Evolutionary conservation across 1,140 invertebrate genomes (phyloP), one percentile per base, ranked within the genome.

Genomic region (Bradysia coprophila): DNA sequence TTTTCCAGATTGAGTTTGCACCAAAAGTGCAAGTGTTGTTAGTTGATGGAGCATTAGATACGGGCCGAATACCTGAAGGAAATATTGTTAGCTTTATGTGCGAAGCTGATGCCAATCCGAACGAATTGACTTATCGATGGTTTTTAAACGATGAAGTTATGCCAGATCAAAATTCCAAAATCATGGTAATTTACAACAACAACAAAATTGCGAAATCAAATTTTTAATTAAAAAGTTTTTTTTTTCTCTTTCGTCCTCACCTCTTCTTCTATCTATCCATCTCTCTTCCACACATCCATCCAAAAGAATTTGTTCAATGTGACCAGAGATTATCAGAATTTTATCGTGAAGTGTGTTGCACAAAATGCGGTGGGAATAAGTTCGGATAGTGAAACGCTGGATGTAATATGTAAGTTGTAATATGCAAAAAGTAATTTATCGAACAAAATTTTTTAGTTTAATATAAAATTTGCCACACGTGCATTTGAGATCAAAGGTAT

Each of bases 291-390:
- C n/a, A n/a, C n/a, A n/a, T n/a, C n/a, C n/a, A n/a, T n/a, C 8
- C 19, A 37, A 16, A 37, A 37, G 16, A 8, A 20, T 15, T 16
- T 20, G 44, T 65, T 69, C 40, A 75, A 76, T 51, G 74, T 85
- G 23, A 73, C 75, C 9, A 65, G 78, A 38, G 69, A 76, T 32
- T 66, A 73, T 49, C 78, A 89, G 56, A 73, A 79, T 46, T 72
- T 77, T 18, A 78, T 76, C 45, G 75, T 88, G 47, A 78, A 78
- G 51, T 89, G 85, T 60, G 79, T 85, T 60, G 83, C 80, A 6
- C 69, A 74, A 51, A 89, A 89, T 58, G 65, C 68, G 15, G 77
- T 88, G 15, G 84, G 83, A 11, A 78, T 76, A 47, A 78, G 76
- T 51, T 74, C 80, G 55, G 76, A 78, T 51, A 78, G 75, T 16